A percentile compares a stretch with the other conserved stretches of the same genome.
phyloP scores from a whole-genome alignment of 2,797 vertebrate genomes.

The Pseudochromis fuscus region DNA sequence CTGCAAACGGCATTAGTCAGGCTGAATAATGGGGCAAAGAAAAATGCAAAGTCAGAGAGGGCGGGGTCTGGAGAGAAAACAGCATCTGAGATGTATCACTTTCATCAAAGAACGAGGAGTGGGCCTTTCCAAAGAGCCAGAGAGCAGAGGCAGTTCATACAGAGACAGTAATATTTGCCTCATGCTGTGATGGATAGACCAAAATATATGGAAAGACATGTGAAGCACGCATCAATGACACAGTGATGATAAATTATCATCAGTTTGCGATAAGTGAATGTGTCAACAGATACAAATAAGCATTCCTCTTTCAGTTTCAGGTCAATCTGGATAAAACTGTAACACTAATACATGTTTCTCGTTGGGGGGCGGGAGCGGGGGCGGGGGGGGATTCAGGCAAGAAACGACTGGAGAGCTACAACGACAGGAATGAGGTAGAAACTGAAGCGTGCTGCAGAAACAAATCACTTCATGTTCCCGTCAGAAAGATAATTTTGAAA shows the following conservation, averaged over 20 bases:
- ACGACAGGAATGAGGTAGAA: conserved; percentile 23
- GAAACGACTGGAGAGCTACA: conserved; percentile 11
- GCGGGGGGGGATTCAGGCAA: no score
- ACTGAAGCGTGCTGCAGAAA: conserved; percentile 32
- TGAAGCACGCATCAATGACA: conserved; percentile 37
- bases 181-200: conserved; percentile 43
- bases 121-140: conserved; percentile 30
- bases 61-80: conserved; percentile 26
- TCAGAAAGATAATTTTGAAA: conserved; percentile 54
- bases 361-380: no score
- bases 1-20: conserved; percentile 43
- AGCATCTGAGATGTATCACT: conserved; percentile 31
- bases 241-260: conserved; percentile 35
- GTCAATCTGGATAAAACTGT: conserved; percentile 21
- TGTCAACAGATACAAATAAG: conserved; percentile 29
- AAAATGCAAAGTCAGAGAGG: conserved; percentile 45
- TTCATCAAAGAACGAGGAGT: conserved; percentile 47
- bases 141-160: conserved; percentile 46
- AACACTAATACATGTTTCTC: conserved; percentile 9
- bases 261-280: conserved; percentile 45
- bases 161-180: conserved; percentile 35
- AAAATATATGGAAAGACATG: conserved; percentile 35
- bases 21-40: conserved; percentile 51
- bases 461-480: conserved; percentile 52
- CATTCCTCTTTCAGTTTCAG: conserved; percentile 22